phyloP scores from a whole-genome alignment of 2,113 vertebrate genomes.

The Hippolais icterina region DNA sequence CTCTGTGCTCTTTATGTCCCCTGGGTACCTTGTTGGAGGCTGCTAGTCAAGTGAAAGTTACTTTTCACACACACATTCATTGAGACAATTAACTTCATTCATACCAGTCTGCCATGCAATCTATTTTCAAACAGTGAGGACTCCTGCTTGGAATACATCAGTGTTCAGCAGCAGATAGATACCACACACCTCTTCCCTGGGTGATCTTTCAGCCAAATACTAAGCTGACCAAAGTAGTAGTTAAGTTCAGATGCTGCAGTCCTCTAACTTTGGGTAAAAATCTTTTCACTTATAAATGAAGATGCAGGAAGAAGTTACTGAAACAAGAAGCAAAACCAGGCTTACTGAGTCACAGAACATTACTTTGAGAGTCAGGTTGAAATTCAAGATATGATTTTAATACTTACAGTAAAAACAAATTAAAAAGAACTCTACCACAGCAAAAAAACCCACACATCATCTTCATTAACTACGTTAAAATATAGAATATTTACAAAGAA shows the following conservation, averaged over 20 bases:
- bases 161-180: neutral
- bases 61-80: neutral
- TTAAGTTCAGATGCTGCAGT: neutral
- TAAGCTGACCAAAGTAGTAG: neutral
- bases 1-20: neutral
- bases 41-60: neutral
- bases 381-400: neutral
- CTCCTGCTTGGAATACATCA: neutral
- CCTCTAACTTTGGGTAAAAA: neutral
- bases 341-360: neutral
- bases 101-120: neutral
- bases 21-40: rapidly evolving
- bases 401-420: neutral
- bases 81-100: neutral
- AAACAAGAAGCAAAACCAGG: neutral
- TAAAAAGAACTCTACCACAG: neutral
- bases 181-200: neutral
- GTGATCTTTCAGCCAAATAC: neutral
- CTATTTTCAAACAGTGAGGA: neutral
- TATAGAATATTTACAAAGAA: neutral
- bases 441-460: neutral
- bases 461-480: neutral
- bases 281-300: neutral
- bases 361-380: neutral
- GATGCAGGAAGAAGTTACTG: neutral